phyloP scores from a whole-genome alignment of 2,888 invertebrate species.

The Campoplex capitator region DNA sequence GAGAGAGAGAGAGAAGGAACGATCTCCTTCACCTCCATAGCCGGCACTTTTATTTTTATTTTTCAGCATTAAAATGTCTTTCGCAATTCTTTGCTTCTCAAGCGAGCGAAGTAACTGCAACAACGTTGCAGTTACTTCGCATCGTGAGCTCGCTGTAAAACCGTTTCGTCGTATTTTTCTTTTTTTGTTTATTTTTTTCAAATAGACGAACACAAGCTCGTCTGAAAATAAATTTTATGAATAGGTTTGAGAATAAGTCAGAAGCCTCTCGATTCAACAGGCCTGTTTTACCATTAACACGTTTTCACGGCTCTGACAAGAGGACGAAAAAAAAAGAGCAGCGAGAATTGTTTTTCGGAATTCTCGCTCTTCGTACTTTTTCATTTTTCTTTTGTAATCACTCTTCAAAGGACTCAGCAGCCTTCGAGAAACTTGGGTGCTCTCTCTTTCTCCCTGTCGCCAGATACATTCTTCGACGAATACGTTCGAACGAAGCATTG shows the following conservation, averaged over 20 bases:
- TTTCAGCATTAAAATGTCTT: constrained; percentile 68
- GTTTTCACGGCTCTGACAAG: neutral
- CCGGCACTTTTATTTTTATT: constrained; percentile 61
- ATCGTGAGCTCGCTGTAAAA: constrained; percentile 34
- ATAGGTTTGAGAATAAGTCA: constrained; percentile 20
- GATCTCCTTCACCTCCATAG: constrained; percentile 66
- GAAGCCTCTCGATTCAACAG: constrained; percentile 38
- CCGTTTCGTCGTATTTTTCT: constrained; percentile 10
- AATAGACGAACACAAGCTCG: neutral
- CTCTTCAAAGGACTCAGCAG: neutral
- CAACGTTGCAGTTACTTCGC: constrained; percentile 57
- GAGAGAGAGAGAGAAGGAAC: constrained; percentile 15
- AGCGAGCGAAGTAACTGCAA: constrained; percentile 51
- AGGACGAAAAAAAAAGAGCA: neutral
- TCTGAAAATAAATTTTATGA: neutral
- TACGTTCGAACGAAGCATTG: constrained; percentile 26
- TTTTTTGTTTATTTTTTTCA: neutral
- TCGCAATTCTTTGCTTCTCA: constrained; percentile 66
- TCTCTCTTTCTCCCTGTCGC: too few species aligned
- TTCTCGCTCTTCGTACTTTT: neutral
- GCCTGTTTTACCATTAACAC: constrained; percentile 26
- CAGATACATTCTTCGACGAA: neutral
- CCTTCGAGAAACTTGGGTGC: neutral
- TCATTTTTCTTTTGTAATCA: neutral
- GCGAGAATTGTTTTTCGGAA: constrained; percentile 12